phyloP scores from a whole-genome alignment of 2,797 vertebrate species.

The Chelon auratus region DNA sequence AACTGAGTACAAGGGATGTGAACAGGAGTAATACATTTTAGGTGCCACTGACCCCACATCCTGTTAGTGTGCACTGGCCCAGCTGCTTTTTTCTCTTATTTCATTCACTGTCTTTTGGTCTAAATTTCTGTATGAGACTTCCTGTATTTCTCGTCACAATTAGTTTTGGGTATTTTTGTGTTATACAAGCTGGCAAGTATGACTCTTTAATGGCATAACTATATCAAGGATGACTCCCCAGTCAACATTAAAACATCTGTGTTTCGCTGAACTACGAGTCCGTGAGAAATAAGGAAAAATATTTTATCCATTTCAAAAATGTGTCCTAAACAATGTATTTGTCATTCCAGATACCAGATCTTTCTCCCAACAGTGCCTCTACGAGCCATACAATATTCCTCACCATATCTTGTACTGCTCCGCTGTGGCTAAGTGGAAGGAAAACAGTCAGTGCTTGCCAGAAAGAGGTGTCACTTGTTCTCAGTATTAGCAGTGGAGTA shows the following conservation, averaged over 20 bases:
- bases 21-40: slow-evolving; percentile 44
- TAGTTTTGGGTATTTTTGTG: slow-evolving; percentile 11
- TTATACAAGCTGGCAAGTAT: neutral
- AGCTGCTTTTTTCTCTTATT: slow-evolving; percentile 14
- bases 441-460: slow-evolving; percentile 72
- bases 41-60: slow-evolving; percentile 20
- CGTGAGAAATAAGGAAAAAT: slow-evolving; percentile 3
- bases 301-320: neutral
- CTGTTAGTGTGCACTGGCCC: slow-evolving; percentile 10
- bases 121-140: slow-evolving; percentile 2
- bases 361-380: slow-evolving; percentile 22
- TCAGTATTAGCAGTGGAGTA: slow-evolving; percentile 81
- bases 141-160: slow-evolving; percentile 16
- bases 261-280: neutral
- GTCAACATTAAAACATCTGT: neutral
- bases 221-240: neutral
- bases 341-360: slow-evolving; percentile 21
- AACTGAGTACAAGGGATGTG: slow-evolving; percentile 45
- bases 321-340: slow-evolving; percentile 13
- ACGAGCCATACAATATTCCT: slow-evolving; percentile 34
- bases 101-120: slow-evolving; percentile 19
- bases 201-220: neutral
- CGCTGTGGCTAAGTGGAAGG: slow-evolving; percentile 72
- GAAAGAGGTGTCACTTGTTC: slow-evolving; percentile 85
- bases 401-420: slow-evolving; percentile 43